Percentiles rank a stretch among this genome's conserved stretches.
Conservation (phyloP, 2,797 vertebrate genomes). For the Myiothlypis chrysogaster region DNA sequence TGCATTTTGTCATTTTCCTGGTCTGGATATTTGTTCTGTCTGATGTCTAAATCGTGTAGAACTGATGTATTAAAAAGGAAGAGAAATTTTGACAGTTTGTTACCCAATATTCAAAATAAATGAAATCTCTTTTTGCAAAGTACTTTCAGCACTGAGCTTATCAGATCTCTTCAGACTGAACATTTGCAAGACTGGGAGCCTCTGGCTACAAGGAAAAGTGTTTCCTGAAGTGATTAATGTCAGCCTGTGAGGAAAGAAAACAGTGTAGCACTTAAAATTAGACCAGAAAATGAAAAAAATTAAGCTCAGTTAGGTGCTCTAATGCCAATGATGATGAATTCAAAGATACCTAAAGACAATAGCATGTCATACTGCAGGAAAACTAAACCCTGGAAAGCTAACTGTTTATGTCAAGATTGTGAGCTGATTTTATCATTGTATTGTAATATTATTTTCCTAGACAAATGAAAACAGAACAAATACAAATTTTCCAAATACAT, state of each 20-base stretch:
- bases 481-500: not conserved
- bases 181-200: conserved; percentile 16
- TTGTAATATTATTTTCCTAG: not conserved
- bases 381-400: not conserved
- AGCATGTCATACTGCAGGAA: not conserved
- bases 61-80: not conserved
- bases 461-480: not conserved
- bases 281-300: conserved; percentile 8
- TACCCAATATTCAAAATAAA: conserved; percentile 40
- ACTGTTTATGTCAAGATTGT: not conserved
- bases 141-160: conserved; percentile 30
- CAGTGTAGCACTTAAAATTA: not conserved
- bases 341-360: not conserved
- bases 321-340: not conserved
- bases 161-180: conserved; percentile 45
- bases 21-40: not conserved
- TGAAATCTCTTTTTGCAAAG: conserved; percentile 21
- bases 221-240: conserved; percentile 61
- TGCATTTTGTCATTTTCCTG: not conserved
- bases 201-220: not conserved
- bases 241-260: conserved; percentile 9
- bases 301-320: not conserved
- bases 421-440: not conserved
- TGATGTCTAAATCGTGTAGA: not conserved
- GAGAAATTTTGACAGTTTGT: conserved; percentile 14